Percentiles rank a stretch among this genome's conserved stretches.
phyloP scores from a whole-genome alignment of 1,140 invertebrate genomes.

The Drosophila tani region DNA sequence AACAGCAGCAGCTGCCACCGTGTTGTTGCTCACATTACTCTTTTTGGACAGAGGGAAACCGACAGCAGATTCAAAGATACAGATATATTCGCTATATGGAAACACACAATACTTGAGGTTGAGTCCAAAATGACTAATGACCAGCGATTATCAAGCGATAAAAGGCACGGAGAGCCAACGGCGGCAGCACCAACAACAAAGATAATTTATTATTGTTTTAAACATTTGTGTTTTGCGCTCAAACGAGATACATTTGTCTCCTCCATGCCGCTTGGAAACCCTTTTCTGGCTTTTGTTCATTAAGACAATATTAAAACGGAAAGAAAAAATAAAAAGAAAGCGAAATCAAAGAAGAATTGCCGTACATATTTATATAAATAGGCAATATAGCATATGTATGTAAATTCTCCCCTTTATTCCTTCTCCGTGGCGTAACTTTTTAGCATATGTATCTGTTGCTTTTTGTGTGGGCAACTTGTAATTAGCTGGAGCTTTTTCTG shows the following conservation, averaged over 20 bases:
- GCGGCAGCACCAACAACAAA: constrained; percentile 47
- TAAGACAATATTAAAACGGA: constrained; percentile 60
- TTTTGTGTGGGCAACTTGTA: constrained; percentile 64
- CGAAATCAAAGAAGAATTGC: constrained; percentile 38
- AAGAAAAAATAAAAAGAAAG: neutral
- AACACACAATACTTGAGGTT: constrained; percentile 79
- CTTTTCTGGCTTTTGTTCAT: constrained; percentile 68
- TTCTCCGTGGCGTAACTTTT: constrained; percentile 35
- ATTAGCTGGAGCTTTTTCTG: constrained; percentile 66
- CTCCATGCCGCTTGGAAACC: constrained; percentile 42
- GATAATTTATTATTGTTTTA: constrained; percentile 84
- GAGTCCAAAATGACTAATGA: constrained; percentile 84
- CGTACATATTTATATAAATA: constrained; percentile 34
- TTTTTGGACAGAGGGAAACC: constrained; percentile 66
- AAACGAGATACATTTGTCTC: constrained; percentile 83
- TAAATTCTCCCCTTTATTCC: constrained; percentile 36
- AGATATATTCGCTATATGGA: constrained; percentile 73
- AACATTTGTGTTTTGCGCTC: constrained; percentile 81
- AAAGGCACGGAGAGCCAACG: constrained; percentile 71
- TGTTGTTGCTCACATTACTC: constrained; percentile 80
- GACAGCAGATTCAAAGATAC: constrained; percentile 67
- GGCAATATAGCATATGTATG: constrained; percentile 49
- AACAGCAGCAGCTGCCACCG: constrained; percentile 77
- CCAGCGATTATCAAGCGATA: constrained; percentile 84
- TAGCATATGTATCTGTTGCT: constrained; percentile 46